Percentiles rank a stretch among this genome's conserved stretches.
Evolutionary conservation across 2,797 vertebrate species (phyloP).

Genomic region (Halcyon chelicuti): DNA sequence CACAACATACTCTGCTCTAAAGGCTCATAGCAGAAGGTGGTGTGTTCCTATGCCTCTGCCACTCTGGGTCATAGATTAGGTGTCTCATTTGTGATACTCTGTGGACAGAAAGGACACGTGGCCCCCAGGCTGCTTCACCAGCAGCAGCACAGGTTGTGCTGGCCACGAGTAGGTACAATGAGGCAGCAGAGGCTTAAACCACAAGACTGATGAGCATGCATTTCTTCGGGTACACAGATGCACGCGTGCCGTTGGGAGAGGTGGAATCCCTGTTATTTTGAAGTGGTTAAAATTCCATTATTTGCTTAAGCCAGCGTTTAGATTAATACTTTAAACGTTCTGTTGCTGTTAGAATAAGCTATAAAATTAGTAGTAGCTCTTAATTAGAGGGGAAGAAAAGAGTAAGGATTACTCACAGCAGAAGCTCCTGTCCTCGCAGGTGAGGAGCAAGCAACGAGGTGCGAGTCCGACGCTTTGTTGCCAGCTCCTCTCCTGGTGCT

Average conservation of each 20-base stretch:
- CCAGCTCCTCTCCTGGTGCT: background rate
- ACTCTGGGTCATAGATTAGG: rapidly evolving
- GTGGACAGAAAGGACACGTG: rapidly evolving
- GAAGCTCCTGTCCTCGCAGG: background rate
- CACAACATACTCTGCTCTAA: no score
- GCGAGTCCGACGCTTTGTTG: rapidly evolving
- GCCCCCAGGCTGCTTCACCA: background rate
- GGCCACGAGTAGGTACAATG: rapidly evolving
- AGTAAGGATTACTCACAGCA: background rate
- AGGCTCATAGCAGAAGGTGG: background rate
- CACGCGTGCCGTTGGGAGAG: rapidly evolving
- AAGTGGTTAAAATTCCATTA: background rate
- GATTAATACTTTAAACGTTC: background rate
- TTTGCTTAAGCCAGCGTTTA: background rate
- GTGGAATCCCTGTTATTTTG: background rate
- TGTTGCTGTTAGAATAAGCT: background rate
- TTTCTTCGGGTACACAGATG: background rate
- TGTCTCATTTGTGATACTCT: background rate
- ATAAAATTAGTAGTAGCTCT: background rate
- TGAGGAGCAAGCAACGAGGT: background rate
- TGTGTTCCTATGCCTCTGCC: background rate
- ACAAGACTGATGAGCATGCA: rapidly evolving
- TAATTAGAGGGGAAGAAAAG: rapidly evolving
- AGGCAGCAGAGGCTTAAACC: background rate
- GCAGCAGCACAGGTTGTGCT: background rate